These are phyloP conservation scores for Oncorhynchus gorbuscha DNA, from an alignment of 2,113 vertebrate species.

Conservation along the genomic window DNA sequence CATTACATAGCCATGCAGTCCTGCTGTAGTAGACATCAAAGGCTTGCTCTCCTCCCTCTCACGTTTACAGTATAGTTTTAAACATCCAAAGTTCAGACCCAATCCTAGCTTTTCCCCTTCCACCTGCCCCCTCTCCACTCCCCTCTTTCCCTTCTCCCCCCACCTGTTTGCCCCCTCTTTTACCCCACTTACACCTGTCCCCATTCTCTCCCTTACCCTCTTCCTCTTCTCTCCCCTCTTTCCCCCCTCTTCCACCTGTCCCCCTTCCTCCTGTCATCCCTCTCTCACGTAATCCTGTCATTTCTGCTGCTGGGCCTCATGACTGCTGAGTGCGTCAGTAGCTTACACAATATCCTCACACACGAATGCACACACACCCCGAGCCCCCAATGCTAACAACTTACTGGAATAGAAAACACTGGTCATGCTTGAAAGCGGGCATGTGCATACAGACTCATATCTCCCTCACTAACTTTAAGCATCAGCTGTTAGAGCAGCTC, in stretches of 20 bases:
- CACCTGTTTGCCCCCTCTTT: slow-evolving; percentile 11
- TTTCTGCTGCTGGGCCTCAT: slow-evolving; percentile 46
- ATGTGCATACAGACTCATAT: neutral
- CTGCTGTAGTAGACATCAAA: neutral
- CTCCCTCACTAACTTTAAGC: too few species aligned
- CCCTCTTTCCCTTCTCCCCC: neutral
- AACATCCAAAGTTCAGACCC: too few species aligned
- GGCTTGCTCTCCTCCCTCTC: neutral
- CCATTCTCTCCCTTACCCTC: neutral
- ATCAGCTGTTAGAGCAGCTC: too few species aligned
- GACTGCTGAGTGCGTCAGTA: slow-evolving; percentile 51
- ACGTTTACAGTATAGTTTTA: neutral
- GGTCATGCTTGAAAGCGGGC: slow-evolving; percentile 12
- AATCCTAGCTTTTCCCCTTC: slow-evolving; percentile 14
- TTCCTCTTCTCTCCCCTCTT: neutral
- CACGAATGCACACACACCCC: neutral
- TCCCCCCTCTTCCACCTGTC: slow-evolving; percentile 3
- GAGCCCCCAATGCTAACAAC: too few species aligned
- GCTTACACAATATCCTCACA: slow-evolving; percentile 32
- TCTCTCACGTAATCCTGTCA: slow-evolving; percentile 34
- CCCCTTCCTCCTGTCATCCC: neutral
- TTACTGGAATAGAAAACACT: neutral
- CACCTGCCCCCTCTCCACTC: too few species aligned
- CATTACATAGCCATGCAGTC: neutral
- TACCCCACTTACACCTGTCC: slow-evolving; percentile 1